A percentile compares a stretch with the other conserved stretches of the same genome.
These are phyloP conservation scores for Drosophila siamana DNA, from an alignment of 2,888 invertebrate species.

Conservation along the genomic window DNA sequence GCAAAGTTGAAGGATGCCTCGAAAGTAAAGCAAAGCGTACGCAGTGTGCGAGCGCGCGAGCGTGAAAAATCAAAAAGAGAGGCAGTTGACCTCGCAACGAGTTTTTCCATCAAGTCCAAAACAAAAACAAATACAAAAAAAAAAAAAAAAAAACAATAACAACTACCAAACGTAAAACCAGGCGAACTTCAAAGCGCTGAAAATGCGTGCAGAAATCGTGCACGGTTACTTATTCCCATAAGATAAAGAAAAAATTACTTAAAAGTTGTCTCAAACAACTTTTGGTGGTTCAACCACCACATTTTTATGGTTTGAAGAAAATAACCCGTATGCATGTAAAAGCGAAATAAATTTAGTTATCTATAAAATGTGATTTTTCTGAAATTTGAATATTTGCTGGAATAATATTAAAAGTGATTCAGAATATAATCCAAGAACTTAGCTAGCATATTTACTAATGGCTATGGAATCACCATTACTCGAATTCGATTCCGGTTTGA, in stretches of 20 bases:
- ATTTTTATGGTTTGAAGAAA: slow-evolving; percentile 6
- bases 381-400: neutral
- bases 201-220: slow-evolving; percentile 76
- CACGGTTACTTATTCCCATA: slow-evolving; percentile 31
- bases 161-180: slow-evolving; percentile 27
- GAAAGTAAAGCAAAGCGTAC: slow-evolving; percentile 66
- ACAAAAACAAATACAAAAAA: slow-evolving; percentile 37
- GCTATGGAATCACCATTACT: neutral
- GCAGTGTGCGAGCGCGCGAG: slow-evolving; percentile 46
- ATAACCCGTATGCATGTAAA: neutral
- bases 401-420: neutral
- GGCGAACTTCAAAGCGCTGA: slow-evolving; percentile 58
- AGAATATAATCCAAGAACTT: neutral
- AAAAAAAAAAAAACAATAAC: slow-evolving; percentile 20
- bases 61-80: slow-evolving; percentile 71
- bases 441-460: neutral
- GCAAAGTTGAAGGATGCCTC: slow-evolving; percentile 75
- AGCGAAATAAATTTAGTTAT: neutral
- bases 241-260: slow-evolving; percentile 12
- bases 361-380: neutral
- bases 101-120: slow-evolving; percentile 66
- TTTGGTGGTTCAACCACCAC: slow-evolving; percentile 13
- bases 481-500: slow-evolving; percentile 3
- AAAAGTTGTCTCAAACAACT: slow-evolving; percentile 59
- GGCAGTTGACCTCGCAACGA: slow-evolving; percentile 78